A percentile compares a stretch with the other conserved stretches of the same genome.
phyloP scores from a whole-genome alignment of 2,888 invertebrate species.

The Metellina segmentata region DNA sequence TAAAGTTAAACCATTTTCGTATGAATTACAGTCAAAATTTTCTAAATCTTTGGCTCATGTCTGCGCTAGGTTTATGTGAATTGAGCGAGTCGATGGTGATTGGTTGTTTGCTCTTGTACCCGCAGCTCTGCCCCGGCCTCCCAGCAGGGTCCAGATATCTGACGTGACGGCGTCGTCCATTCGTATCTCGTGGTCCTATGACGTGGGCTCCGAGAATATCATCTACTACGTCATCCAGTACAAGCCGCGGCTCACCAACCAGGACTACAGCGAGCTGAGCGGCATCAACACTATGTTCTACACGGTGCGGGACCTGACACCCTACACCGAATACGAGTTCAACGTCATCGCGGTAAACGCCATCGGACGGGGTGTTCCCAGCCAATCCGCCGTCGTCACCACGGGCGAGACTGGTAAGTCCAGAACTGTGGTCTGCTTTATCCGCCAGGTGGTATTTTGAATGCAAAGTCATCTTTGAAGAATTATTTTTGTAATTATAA shows the following conservation, averaged over 20 bases:
- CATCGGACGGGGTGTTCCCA: slow-evolving; percentile 94
- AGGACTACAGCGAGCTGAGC: slow-evolving; percentile 92
- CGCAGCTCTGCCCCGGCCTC: slow-evolving; percentile 94
- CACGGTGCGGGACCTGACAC: slow-evolving; percentile 89
- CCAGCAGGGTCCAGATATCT: slow-evolving; percentile 92
- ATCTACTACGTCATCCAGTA: slow-evolving; percentile 98
- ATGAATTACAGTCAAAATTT: no score
- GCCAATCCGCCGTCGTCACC: slow-evolving; percentile 92
- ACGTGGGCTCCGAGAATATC: slow-evolving; percentile 88
- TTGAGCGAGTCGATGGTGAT: not conserved
- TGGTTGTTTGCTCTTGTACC: slow-evolving; percentile 47
- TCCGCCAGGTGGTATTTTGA: no score
- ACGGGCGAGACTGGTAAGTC: slow-evolving; percentile 96
- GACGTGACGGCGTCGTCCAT: slow-evolving; percentile 97
- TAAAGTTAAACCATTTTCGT: no score
- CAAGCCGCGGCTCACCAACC: slow-evolving; percentile 94
- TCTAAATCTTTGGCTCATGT: no score
- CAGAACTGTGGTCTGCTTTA: no score
- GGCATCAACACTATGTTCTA: slow-evolving; percentile 96
- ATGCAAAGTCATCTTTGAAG: no score
- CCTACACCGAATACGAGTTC: slow-evolving; percentile 98
- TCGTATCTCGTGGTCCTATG: slow-evolving; percentile 95
- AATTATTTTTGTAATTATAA: no score
- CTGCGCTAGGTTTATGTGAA: no score
- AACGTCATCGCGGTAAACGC: slow-evolving; percentile 96